Evolutionary conservation across 2,888 invertebrate genomes (phyloP).

Genomic region (Microplitis manilae): DNA sequence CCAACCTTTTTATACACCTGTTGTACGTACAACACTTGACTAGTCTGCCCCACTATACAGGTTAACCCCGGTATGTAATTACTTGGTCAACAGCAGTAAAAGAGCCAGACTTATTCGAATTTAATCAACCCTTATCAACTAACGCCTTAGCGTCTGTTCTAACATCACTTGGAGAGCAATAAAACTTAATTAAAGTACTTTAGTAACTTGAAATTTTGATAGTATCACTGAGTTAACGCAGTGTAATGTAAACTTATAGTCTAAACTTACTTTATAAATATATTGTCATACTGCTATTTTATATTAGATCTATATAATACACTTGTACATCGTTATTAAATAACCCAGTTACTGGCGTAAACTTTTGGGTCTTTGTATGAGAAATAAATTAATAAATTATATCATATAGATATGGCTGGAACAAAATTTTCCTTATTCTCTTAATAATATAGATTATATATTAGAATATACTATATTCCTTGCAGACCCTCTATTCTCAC

Average conservation of each 20-base stretch:
- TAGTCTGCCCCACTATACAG: not conserved
- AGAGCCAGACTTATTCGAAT: not conserved
- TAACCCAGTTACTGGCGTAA: not conserved
- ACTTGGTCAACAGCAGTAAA: not conserved
- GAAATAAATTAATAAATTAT: too few relatives aligned
- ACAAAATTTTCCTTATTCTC: too few relatives aligned
- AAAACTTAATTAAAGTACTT: not conserved
- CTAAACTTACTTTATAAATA: not conserved
- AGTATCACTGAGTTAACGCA: not conserved
- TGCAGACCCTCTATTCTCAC: too few relatives aligned
- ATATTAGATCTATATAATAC: not conserved
- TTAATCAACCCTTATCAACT: not conserved
- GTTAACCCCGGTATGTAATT: not conserved
- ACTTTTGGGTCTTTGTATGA: not conserved
- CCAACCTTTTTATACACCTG: too few relatives aligned
- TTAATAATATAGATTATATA: too few relatives aligned
- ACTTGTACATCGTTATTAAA: not conserved
- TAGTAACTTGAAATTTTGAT: not conserved
- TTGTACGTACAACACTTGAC: not conserved
- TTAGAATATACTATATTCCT: too few relatives aligned
- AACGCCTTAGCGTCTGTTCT: not conserved
- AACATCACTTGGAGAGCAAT: not conserved
- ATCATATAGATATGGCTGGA: too few relatives aligned
- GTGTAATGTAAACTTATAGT: not conserved
- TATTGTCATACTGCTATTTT: not conserved